Conservation (phyloP, 2,888 invertebrate species). For the Dione juno region DNA sequence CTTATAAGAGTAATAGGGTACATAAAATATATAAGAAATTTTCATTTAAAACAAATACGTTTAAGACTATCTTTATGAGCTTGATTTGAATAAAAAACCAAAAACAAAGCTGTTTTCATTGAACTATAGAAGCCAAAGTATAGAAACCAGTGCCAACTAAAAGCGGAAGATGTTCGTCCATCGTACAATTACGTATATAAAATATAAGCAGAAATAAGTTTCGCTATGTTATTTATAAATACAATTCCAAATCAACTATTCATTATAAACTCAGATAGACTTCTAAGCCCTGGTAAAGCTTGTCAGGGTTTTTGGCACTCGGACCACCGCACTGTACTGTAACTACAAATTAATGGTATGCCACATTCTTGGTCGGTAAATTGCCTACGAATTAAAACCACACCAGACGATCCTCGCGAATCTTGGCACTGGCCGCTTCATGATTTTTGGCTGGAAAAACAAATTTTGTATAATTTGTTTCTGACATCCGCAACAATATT, state of each 20-base stretch:
- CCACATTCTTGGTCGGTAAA: slow-evolving; percentile 29
- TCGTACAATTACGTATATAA: no score
- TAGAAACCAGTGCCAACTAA: no score
- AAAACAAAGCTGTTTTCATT: no score
- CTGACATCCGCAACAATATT: slow-evolving; percentile 15
- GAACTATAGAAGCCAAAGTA: no score
- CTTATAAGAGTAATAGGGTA: no score
- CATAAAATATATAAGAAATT: no score
- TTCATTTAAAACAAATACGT: no score
- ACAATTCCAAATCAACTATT: background rate
- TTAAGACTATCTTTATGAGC: no score
- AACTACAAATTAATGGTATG: slow-evolving; percentile 29
- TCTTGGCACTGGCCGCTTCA: slow-evolving; percentile 24
- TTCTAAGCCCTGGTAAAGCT: slow-evolving; percentile 5
- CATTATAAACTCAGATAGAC: slow-evolving; percentile 1
- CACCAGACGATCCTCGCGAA: slow-evolving; percentile 16
- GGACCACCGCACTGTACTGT: slow-evolving; percentile 15
- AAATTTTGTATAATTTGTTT: slow-evolving; percentile 29
- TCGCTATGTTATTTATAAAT: background rate
- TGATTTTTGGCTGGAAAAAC: slow-evolving; percentile 28
- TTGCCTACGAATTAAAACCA: slow-evolving; percentile 34
- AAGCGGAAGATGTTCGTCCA: no score
- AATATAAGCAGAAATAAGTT: no score
- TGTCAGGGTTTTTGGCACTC: slow-evolving; percentile 28
- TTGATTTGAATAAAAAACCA: no score